phyloP scores from a whole-genome alignment of 2,797 vertebrate genomes.

The Phyllotis vaccarum region DNA sequence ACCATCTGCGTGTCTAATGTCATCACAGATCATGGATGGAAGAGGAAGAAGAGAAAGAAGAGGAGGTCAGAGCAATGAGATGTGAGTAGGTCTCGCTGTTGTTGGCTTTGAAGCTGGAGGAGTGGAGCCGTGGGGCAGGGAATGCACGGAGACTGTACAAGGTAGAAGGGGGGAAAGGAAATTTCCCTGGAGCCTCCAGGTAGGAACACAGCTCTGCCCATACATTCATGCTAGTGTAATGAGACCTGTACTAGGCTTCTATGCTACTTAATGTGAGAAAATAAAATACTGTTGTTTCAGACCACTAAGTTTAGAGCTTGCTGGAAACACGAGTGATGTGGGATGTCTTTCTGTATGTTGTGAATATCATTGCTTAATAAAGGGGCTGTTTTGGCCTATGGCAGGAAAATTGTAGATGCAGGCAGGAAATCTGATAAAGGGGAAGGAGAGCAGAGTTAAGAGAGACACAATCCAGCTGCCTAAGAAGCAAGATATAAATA shows the following conservation, averaged over 20 bases:
- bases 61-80: background rate
- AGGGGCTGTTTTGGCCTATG: too few relatives aligned
- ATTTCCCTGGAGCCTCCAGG: background rate
- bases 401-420: too few relatives aligned
- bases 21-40: background rate
- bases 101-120: background rate
- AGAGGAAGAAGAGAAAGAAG: background rate
- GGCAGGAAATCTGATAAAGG: too few relatives aligned
- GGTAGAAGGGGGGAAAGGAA: background rate
- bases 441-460: too few relatives aligned
- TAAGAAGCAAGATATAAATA: too few relatives aligned
- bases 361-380: too few relatives aligned
- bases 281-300: conserved; percentile 30
- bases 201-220: background rate
- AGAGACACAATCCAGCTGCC: too few relatives aligned
- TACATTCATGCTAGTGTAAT: background rate
- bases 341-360: too few relatives aligned
- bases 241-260: background rate
- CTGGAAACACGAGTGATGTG: too few relatives aligned
- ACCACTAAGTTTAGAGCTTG: conserved; percentile 8
- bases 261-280: background rate
- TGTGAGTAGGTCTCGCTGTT: background rate
- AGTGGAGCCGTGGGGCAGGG: background rate
- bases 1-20: background rate
- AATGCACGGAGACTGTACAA: background rate